Evolutionary conservation across 1,140 invertebrate species (phyloP).

Genomic region (Cotesia vestalis): DNA sequence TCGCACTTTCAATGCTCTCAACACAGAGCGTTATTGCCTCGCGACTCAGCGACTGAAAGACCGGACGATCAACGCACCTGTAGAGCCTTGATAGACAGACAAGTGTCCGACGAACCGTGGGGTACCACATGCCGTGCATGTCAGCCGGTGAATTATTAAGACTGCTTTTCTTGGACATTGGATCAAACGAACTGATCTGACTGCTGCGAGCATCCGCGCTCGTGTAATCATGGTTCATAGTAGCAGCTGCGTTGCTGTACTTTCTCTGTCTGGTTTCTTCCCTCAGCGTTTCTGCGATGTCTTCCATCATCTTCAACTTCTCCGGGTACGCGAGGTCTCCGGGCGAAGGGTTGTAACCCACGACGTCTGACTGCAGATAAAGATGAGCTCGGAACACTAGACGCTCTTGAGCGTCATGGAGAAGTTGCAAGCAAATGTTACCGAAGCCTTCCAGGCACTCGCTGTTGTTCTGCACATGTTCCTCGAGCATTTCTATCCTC

Average conservation of each 20-base stretch:
- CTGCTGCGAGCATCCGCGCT: constrained; percentile 54
- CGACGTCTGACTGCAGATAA: constrained; percentile 91
- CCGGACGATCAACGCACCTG: constrained; percentile 92
- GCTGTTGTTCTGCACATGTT: constrained; percentile 86
- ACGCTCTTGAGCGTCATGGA: constrained; percentile 96
- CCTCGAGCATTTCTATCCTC: constrained; percentile 92
- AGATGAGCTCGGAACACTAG: constrained; percentile 95
- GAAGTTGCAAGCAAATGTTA: constrained; percentile 81
- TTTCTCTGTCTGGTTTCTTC: constrained; percentile 57
- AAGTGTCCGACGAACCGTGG: constrained; percentile 91
- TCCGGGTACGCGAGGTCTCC: constrained; percentile 98
- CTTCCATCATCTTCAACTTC: constrained; percentile 96
- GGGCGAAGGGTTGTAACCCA: constrained; percentile 86
- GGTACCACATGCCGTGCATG: constrained; percentile 99
- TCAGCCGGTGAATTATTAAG: constrained; percentile 85
- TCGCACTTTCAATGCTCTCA: constrained; percentile 85
- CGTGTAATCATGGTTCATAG: constrained; percentile 39
- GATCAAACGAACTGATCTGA: constrained; percentile 54
- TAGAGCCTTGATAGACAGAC: constrained; percentile 95
- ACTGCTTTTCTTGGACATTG: constrained; percentile 51
- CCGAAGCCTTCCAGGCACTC: constrained; percentile 84
- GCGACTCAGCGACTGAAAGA: constrained; percentile 96
- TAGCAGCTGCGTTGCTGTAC: constrained; percentile 53
- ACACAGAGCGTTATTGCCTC: constrained; percentile 93
- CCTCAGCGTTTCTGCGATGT: constrained; percentile 61